These are phyloP conservation scores for Caenorhabditis sp. DNA, from an alignment of 2,888 invertebrate species.

Conservation along the genomic window DNA sequence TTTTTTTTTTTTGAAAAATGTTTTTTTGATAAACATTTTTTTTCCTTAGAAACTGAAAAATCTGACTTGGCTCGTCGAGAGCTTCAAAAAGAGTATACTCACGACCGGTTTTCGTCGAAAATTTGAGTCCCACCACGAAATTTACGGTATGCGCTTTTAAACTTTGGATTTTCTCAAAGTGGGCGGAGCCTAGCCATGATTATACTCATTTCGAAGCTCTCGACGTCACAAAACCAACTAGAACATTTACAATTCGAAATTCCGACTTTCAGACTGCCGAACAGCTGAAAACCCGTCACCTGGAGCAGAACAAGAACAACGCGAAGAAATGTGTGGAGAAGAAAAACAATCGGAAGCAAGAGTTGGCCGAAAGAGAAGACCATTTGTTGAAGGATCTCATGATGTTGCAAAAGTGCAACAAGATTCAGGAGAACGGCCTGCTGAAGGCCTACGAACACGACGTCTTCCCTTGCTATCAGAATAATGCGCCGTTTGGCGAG, in stretches of 20 bases:
- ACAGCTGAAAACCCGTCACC: not conserved
- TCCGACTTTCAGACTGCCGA: conserved; percentile 8
- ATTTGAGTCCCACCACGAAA: not conserved
- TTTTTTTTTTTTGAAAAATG: no score
- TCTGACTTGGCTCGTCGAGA: not conserved
- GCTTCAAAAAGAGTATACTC: not conserved
- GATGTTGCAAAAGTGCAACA: not conserved
- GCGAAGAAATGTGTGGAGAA: conserved; percentile 15
- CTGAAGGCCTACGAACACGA: not conserved
- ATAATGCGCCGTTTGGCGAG: conserved; percentile 23
- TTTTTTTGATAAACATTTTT: not conserved
- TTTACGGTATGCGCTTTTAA: no score
- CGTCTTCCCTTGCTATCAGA: not conserved
- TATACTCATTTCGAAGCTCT: not conserved
- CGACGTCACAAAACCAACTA: not conserved
- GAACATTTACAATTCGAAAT: not conserved
- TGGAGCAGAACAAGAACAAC: conserved; percentile 33
- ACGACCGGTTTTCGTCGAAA: not conserved
- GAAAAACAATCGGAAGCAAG: conserved; percentile 16
- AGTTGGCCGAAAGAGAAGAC: not conserved
- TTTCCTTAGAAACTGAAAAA: not conserved
- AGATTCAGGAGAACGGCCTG: not conserved
- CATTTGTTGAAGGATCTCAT: not conserved
- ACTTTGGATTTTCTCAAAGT: no score
- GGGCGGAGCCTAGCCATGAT: no score